phyloP scores from a whole-genome alignment of 2,797 vertebrate genomes.

The Neopelma chrysocephalum region DNA sequence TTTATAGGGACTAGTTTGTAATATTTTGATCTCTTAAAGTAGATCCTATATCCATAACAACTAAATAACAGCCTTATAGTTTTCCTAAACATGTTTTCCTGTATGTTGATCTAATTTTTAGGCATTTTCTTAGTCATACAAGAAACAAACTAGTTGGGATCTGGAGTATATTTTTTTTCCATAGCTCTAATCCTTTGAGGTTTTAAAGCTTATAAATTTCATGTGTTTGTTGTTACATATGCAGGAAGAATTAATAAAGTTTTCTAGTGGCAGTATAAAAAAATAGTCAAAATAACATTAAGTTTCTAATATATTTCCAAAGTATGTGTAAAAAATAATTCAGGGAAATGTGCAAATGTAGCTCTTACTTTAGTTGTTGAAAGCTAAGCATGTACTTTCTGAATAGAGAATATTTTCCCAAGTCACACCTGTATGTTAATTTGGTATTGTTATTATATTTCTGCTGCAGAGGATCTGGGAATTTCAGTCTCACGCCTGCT shows the following conservation, averaged over 20 bases:
- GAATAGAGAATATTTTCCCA: not conserved
- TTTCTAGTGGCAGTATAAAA: not conserved
- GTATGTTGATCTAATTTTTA: not conserved
- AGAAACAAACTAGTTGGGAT: not conserved
- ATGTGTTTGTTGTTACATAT: not conserved
- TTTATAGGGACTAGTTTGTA: not conserved
- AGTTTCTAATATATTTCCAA: not conserved
- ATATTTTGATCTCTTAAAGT: not conserved
- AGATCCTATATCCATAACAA: not conserved
- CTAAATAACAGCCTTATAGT: not conserved
- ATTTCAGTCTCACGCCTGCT: not conserved
- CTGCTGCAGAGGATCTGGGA: not conserved
- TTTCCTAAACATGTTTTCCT: not conserved
- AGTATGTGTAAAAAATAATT: not conserved
- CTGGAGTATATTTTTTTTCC: not conserved
- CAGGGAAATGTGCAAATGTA: not conserved
- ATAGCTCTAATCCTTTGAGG: not conserved
- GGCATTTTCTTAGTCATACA: not conserved
- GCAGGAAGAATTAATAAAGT: not conserved
- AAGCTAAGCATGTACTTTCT: not conserved
- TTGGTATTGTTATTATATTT: not conserved
- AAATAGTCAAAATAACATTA: not conserved
- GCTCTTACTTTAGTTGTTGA: not conserved
- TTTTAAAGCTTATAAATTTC: not conserved
- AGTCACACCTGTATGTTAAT: not conserved